Evolutionary conservation across 2,797 vertebrate genomes (phyloP).

Genomic region (Amblyopsis hoosieri): DNA sequence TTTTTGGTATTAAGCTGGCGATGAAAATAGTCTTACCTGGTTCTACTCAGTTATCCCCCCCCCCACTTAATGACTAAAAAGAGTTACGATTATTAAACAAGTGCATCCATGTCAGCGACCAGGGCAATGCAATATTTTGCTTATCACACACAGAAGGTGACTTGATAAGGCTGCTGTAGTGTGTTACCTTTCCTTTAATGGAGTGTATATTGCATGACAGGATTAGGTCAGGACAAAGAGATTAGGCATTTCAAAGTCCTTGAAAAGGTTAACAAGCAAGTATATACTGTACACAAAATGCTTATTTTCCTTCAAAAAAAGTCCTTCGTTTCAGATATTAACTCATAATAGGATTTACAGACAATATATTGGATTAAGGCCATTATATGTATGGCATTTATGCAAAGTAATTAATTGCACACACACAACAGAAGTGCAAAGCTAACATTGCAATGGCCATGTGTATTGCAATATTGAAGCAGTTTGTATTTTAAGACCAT

Average conservation of each 20-base stretch:
- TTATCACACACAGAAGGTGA: conserved; percentile 40
- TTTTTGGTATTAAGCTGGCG: conserved; percentile 12
- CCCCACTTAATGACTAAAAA: too few relatives aligned
- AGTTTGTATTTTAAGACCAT: conserved; percentile 24
- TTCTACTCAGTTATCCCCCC: not conserved
- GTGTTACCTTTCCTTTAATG: conserved; percentile 52
- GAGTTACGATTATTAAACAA: not conserved
- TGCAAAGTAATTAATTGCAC: conserved; percentile 60
- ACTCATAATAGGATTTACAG: not conserved
- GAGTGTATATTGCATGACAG: conserved; percentile 38
- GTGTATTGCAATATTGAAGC: conserved; percentile 44
- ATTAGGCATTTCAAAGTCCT: conserved; percentile 28
- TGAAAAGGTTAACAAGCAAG: conserved; percentile 40
- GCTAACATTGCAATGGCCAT: conserved; percentile 27
- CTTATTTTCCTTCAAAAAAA: conserved; percentile 42
- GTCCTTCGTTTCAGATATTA: not conserved
- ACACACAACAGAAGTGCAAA: conserved; percentile 36
- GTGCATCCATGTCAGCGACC: not conserved
- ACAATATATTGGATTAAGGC: conserved; percentile 31
- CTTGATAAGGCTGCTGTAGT: conserved; percentile 29
- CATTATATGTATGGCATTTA: conserved; percentile 58
- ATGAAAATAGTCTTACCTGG: conserved; percentile 21
- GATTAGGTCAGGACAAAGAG: conserved; percentile 39
- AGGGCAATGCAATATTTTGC: conserved; percentile 3
- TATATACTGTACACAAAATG: conserved; percentile 59